These are phyloP conservation scores for Caprella mutica DNA, from an alignment of 2,888 invertebrate genomes.

Conservation along the genomic window DNA sequence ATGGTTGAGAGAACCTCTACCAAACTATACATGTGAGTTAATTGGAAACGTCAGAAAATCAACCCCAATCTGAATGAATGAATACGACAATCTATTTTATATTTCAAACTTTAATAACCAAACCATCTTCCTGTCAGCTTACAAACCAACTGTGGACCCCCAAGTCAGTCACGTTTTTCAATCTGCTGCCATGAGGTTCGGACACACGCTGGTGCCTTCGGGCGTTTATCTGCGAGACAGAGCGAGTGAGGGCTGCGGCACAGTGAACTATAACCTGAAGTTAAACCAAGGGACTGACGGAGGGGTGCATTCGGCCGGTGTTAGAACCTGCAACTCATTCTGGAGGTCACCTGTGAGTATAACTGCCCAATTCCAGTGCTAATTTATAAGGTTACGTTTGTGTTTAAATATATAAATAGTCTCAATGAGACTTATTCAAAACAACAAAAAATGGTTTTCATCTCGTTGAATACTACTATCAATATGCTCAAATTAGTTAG, in stretches of 20 bases:
- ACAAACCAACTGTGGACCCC: conserved; percentile 48
- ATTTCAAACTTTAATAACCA: neutral
- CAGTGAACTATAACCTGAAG: conserved; percentile 33
- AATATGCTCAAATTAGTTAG: neutral
- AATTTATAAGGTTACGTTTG: neutral
- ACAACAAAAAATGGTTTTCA: neutral
- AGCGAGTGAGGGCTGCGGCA: conserved; percentile 40
- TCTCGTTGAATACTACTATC: neutral
- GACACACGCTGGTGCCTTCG: conserved; percentile 50
- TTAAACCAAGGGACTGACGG: conserved; percentile 7
- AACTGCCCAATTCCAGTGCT: no score
- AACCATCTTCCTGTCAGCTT: conserved; percentile 38
- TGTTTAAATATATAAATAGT: conserved; percentile 3
- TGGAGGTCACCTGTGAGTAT: conserved; percentile 46
- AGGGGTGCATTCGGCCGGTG: conserved; percentile 33
- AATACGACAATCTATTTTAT: no score
- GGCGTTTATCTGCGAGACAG: conserved; percentile 46
- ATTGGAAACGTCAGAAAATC: no score
- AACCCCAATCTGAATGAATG: no score
- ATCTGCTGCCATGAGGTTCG: conserved; percentile 51
- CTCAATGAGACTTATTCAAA: neutral
- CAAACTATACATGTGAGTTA: conserved; percentile 37
- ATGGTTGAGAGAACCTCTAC: conserved; percentile 40
- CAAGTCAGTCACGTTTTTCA: conserved; percentile 53
- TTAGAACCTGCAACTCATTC: conserved; percentile 48